Percentiles rank a stretch among this genome's conserved stretches.
These are phyloP conservation scores for Zaprionus bogoriensis DNA, from an alignment of 2,888 invertebrate genomes.

Conservation along the genomic window DNA sequence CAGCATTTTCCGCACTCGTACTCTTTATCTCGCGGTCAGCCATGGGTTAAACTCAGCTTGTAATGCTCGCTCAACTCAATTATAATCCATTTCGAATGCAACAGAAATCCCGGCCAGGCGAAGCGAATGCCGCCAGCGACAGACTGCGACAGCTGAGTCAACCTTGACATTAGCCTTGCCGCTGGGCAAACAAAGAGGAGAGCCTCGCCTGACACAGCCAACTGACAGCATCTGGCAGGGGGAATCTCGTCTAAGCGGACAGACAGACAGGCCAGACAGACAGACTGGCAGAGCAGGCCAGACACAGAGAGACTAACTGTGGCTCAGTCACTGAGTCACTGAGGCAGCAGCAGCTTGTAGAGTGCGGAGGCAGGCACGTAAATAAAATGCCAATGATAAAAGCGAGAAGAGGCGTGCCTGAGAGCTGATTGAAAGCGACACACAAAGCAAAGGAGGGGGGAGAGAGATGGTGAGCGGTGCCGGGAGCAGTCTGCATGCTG, in stretches of 20 bases:
- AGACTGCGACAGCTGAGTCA: constrained; percentile 52
- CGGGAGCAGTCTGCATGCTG: constrained; percentile 6
- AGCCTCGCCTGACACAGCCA: too few species aligned
- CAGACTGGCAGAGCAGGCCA: not conserved
- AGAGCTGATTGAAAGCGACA: constrained; percentile 54
- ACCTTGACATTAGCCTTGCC: constrained; percentile 71
- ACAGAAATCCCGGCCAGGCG: constrained; percentile 47
- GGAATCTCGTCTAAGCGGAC: constrained; percentile 32
- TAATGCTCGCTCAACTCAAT: constrained; percentile 46
- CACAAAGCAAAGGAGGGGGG: constrained; percentile 14
- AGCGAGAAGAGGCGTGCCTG: constrained; percentile 40
- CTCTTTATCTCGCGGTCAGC: not conserved
- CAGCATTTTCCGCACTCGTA: too few species aligned
- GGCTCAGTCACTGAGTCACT: too few species aligned
- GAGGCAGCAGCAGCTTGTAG: not conserved
- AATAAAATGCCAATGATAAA: constrained; percentile 63
- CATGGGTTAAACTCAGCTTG: constrained; percentile 35
- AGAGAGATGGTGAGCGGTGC: not conserved
- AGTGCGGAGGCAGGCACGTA: constrained; percentile 28
- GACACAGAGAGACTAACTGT: not conserved
- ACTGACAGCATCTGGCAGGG: constrained; percentile 1
- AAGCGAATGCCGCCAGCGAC: constrained; percentile 32
- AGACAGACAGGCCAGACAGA: constrained; percentile 7
- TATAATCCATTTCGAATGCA: constrained; percentile 65
- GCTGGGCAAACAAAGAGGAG: constrained; percentile 43